Percentiles rank a stretch among this genome's conserved stretches.
Conservation (phyloP, 2,113 vertebrate genomes). For the Microcebus lehilahytsara region DNA sequence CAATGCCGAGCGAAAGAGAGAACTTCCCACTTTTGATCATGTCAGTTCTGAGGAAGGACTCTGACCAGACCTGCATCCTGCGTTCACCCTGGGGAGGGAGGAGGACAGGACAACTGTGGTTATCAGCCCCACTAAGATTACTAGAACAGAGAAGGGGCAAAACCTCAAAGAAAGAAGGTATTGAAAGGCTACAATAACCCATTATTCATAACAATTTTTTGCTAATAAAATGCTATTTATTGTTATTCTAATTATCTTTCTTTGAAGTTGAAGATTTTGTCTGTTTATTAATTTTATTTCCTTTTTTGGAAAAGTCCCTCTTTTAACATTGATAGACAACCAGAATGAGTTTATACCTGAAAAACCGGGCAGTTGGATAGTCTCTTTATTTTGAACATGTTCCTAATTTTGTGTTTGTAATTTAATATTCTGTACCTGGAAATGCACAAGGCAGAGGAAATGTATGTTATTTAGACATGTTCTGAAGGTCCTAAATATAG, state of each 20-base stretch:
- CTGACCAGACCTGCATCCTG: not conserved
- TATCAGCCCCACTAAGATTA: not conserved
- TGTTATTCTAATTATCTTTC: slow-evolving; percentile 30
- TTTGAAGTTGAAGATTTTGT: slow-evolving; percentile 18
- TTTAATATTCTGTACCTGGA: slow-evolving; percentile 3
- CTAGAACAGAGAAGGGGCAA: not conserved
- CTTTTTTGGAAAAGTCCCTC: not conserved
- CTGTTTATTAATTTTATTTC: not conserved
- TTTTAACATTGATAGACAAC: slow-evolving; percentile 21
- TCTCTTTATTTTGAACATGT: slow-evolving; percentile 37
- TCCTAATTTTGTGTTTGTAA: not conserved
- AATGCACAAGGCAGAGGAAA: not conserved
- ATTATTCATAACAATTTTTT: not conserved
- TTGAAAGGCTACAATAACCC: not conserved
- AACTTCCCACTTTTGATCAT: not conserved
- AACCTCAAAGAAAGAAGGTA: not conserved
- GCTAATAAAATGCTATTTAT: not conserved
- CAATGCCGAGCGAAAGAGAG: not conserved
- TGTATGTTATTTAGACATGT: not conserved
- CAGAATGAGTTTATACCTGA: not conserved
- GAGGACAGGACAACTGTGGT: not conserved
- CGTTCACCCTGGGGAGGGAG: not conserved
- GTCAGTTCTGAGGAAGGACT: not conserved
- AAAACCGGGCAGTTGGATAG: not conserved
- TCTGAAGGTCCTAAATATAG: not conserved